Base-by-base conservation (phyloP, 2,888 invertebrate genomes). In the Cheilosia scutellata region DNA sequence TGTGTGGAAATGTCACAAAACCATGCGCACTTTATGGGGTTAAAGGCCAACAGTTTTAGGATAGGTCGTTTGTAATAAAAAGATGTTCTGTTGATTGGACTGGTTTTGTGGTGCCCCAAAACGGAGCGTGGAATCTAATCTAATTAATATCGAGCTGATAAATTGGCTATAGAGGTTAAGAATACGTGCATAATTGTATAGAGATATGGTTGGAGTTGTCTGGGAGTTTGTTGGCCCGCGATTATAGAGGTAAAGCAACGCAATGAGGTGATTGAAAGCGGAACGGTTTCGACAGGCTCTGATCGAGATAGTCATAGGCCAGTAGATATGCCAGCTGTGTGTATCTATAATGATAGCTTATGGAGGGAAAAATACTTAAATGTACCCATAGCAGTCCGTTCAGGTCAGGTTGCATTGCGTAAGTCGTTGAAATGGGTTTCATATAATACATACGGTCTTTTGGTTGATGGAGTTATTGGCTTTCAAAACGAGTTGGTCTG, bases 111-210 rank as follows among this genome's bases (percentile, higher is more conserved):
- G 20, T 20, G 20, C 20, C 20, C 20, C 20, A 20, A 2, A 60
- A 20, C 55, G 25, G 20, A 42, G 51, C 62, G 31, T 55, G 74
- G 63, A 42, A 47, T 65, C 20, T 63, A 49, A 44, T 78, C 63
- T 63, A 63, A 71, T 53, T 71, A 65, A 29, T 44, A 44, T 71
- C n/a, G 9, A 13, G 20, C 29, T 66, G 60, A 65, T 77, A 71
- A 82, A 51, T 44, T n/a, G n/a, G 16, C 57, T 63, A 70, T 31
- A 49, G 25, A 44, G 6, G 16, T 9, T 44, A 44, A 77, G 65
- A 71, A 58, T 71, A 65, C 40, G 60, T 77, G 71, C 44, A 71
- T 82, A 72, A 66, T 82, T 82, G 71, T 71, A 37, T 31, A 33
- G 42, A 75, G 47, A 1, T n/a, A n/a, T 20, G 13, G 42, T 72